phyloP scores from a whole-genome alignment of 1,140 invertebrate genomes.

The Micrasema longulum region DNA sequence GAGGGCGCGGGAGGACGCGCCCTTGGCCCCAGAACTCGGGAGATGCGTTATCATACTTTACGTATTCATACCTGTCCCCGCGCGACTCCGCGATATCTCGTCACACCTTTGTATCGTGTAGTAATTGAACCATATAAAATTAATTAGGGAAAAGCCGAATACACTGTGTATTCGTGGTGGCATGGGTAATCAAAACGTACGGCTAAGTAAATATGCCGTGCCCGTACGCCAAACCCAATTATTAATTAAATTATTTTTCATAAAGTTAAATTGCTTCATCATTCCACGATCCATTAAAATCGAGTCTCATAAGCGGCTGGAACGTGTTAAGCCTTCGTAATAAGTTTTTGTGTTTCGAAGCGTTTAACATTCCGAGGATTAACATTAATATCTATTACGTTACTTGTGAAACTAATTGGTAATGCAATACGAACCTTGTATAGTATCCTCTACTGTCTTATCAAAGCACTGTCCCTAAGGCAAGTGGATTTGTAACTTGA shows the following conservation, averaged over 20 bases:
- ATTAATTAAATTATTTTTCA: conserved; percentile 8
- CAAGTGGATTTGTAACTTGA: conserved; percentile 38
- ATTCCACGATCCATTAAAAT: background rate
- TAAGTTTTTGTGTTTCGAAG: background rate
- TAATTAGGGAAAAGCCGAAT: conserved; percentile 45
- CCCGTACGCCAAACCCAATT: background rate
- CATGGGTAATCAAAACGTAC: conserved; percentile 38
- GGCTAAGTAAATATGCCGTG: conserved; percentile 30
- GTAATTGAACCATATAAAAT: conserved; percentile 51
- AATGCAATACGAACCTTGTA: conserved; percentile 21
- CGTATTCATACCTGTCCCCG: conserved; percentile 37
- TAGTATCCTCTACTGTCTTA: conserved; percentile 13
- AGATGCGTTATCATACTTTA: conserved; percentile 42
- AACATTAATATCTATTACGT: conserved; percentile 16
- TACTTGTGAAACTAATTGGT: conserved; percentile 14
- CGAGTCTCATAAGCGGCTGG: background rate
- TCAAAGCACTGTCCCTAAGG: conserved; percentile 21
- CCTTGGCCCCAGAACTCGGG: background rate
- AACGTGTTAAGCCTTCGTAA: conserved; percentile 2
- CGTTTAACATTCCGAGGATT: background rate
- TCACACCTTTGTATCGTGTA: conserved; percentile 47
- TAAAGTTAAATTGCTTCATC: background rate
- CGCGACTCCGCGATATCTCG: conserved; percentile 30
- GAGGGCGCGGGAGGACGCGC: no score
- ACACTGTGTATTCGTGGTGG: conserved; percentile 9